A percentile compares a stretch with the other conserved stretches of the same genome.
Evolutionary conservation across 2,797 vertebrate species (phyloP).

Genomic region (Xiphorhynchus erythropygius): DNA sequence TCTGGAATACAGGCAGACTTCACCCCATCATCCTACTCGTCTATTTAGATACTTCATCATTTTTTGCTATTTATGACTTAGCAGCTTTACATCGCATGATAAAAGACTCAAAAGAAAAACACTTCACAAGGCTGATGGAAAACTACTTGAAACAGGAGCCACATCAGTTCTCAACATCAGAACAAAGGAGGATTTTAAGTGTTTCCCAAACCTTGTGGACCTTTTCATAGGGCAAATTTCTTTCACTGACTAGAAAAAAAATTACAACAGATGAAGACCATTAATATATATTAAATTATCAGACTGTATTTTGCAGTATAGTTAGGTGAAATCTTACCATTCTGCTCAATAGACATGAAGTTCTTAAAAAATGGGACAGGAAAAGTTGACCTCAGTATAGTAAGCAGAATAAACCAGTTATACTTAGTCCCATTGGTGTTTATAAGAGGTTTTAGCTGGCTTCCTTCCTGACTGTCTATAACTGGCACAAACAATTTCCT

Average conservation of each 20-base stretch:
- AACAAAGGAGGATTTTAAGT: not conserved
- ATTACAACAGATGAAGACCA: not conserved
- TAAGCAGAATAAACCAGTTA: conserved; percentile 65
- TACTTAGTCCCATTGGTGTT: conserved; percentile 49
- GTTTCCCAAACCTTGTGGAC: not conserved
- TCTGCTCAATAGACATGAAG: not conserved
- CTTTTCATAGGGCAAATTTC: not conserved
- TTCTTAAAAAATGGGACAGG: conserved; percentile 11
- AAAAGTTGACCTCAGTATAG: conserved; percentile 46
- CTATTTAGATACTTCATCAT: not conserved
- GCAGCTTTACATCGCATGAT: not conserved
- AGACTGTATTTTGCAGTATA: not conserved
- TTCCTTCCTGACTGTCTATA: conserved; percentile 58
- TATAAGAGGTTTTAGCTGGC: conserved; percentile 59
- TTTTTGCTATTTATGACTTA: not conserved
- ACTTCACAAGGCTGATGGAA: not conserved
- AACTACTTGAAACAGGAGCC: not conserved
- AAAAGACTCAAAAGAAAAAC: not conserved
- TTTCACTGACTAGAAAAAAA: not conserved
- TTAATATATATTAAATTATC: not conserved
- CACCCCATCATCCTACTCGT: not conserved
- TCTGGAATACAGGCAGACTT: not conserved
- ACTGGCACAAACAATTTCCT: conserved; percentile 56
- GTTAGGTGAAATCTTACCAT: not conserved
- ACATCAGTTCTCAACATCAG: not conserved